Base-by-base conservation (phyloP, 2,113 vertebrate species). In the Tringa solitaria region DNA sequence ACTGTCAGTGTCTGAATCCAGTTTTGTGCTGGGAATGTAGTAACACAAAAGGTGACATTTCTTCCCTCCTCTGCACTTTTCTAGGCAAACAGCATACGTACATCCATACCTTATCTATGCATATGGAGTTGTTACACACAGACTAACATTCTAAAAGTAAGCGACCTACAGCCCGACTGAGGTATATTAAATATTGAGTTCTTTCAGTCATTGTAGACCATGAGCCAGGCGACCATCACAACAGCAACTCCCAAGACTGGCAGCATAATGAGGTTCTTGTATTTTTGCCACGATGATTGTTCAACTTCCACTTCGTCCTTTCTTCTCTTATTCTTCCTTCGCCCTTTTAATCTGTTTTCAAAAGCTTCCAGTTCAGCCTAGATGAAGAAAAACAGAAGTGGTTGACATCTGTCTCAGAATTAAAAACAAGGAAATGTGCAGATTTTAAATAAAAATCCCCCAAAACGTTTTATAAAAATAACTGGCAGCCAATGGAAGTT, bases 351-450 rank as follows among this genome's bases (percentile, higher is more conserved):
- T 33, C 99, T 98, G 94, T 99, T 99, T 98, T 99, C 99, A 92
- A 99, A 99, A 65, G 99, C 99, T 95, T 99, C 99, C 92, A 99
- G 97, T 98, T 99, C 99, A 95, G 99, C 99, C 99, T 99, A 95
- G 70, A 96, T 43, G 51, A 82, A 93, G 61, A 88, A 94, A 97
- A 95, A 54, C 20, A 97, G 18, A 69, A 57, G 68, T 2, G 85
- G 72, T 9, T 79, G 43, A 70, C 48, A 18, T 57, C 67, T 51
- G 21, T 20, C 21, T 74, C 41, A 78, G 56, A 84, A 87, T 77
- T 50, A 67, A 91, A 87, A 84, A 21, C 21, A 67, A 72, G 5
- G 27, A 89, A 84, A 67, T 3, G 4, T 27, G 22, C 28, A 45
- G 12, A 46, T 75, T 86, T 91, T 21, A 84, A 92, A 43, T 18